Percentiles rank a stretch among this genome's conserved stretches.
These are phyloP conservation scores for Buathra laborator DNA, from an alignment of 2,888 invertebrate genomes.

Conservation along the genomic window DNA sequence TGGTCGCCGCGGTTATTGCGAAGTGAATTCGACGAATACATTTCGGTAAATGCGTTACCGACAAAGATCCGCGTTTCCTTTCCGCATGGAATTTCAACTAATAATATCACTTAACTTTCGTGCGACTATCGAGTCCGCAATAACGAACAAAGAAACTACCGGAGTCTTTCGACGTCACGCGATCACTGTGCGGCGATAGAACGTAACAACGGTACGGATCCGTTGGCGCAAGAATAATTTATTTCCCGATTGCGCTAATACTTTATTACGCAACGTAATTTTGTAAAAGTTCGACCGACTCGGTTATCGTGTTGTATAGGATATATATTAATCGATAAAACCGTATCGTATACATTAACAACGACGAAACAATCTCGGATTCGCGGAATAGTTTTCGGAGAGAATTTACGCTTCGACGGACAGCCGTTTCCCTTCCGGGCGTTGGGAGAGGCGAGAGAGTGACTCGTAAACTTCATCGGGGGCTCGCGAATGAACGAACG, in stretches of 20 bases:
- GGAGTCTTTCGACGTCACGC: too few relatives aligned
- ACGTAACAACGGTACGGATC: too few relatives aligned
- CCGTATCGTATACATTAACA: neutral
- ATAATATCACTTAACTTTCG: too few relatives aligned
- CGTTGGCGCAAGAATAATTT: neutral
- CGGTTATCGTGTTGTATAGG: slow-evolving; percentile 6
- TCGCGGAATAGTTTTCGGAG: slow-evolving; percentile 37
- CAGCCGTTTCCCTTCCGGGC: slow-evolving; percentile 38
- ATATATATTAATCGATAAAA: neutral
- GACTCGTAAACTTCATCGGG: slow-evolving; percentile 6
- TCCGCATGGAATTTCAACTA: too few relatives aligned
- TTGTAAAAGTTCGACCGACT: neutral
- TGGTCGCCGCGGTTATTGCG: neutral
- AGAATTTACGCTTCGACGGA: slow-evolving; percentile 32
- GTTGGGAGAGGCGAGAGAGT: slow-evolving; percentile 3
- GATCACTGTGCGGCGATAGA: too few relatives aligned
- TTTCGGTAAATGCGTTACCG: too few relatives aligned
- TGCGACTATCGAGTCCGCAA: too few relatives aligned
- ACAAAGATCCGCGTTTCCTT: too few relatives aligned
- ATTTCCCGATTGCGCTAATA: neutral
- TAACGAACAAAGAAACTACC: too few relatives aligned
- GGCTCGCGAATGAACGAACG: slow-evolving; percentile 9
- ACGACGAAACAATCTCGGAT: slow-evolving; percentile 27
- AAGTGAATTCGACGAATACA: neutral
- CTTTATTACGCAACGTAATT: slow-evolving; percentile 17